These are phyloP conservation scores for Wasmannia auropunctata DNA, from an alignment of 1,140 invertebrate species.

Conservation along the genomic window DNA sequence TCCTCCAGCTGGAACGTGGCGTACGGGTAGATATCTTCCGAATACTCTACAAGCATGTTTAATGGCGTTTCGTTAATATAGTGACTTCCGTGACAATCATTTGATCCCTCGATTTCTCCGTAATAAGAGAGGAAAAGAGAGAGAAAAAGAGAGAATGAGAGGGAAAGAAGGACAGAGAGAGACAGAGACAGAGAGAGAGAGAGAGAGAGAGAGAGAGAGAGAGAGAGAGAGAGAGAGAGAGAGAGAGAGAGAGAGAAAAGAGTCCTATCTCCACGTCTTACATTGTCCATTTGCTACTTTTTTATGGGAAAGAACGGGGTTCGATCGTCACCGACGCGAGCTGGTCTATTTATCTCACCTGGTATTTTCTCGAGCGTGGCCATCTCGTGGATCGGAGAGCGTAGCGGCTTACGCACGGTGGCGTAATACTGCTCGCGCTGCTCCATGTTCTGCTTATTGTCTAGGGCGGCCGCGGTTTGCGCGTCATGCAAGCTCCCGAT, in stretches of 20 bases:
- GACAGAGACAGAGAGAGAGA: too few species aligned
- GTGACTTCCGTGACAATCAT: neutral
- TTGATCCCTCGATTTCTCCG: neutral
- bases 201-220: neutral
- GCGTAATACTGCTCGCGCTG: conserved; percentile 87
- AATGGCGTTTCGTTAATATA: conserved; percentile 22
- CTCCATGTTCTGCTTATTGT: conserved; percentile 87
- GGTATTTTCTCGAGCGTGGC: conserved; percentile 85
- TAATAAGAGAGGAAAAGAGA: neutral
- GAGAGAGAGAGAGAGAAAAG: neutral
- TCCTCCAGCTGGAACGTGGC: conserved; percentile 93
- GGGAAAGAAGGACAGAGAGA: too few species aligned
- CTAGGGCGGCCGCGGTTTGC: conserved; percentile 84
- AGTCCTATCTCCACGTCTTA: neutral
- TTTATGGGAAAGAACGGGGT: neutral
- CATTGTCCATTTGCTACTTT: conserved; percentile 7
- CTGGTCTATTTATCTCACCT: conserved; percentile 77
- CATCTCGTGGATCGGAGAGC: conserved; percentile 85
- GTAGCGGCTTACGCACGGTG: conserved; percentile 85
- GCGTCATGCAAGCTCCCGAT: conserved; percentile 83
- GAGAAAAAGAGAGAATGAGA: neutral
- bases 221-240: neutral
- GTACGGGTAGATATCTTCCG: conserved; percentile 96
- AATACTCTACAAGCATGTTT: conserved; percentile 89
- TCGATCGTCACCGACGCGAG: too few species aligned